Percentiles rank a stretch among this genome's conserved stretches.
Conservation (phyloP, 2,113 vertebrate species). For the Felis chaus region DNA sequence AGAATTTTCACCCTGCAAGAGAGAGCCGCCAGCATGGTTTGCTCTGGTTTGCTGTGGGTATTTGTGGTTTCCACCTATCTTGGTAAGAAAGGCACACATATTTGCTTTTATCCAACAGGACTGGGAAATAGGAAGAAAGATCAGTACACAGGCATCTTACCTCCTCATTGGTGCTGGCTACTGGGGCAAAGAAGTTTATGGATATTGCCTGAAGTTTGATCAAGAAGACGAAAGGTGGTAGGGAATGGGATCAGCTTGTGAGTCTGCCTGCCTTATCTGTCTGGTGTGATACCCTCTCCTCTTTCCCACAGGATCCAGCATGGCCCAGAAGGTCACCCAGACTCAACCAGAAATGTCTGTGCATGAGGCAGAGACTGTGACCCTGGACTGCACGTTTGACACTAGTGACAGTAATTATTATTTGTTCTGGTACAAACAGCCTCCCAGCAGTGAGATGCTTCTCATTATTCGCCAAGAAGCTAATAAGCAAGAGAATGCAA, state of each 20-base stretch:
- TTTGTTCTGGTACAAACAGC: conserved; percentile 71
- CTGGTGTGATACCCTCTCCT: not conserved
- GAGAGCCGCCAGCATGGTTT: not conserved
- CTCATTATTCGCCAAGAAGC: conserved; percentile 34
- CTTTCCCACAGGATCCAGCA: conserved; percentile 31
- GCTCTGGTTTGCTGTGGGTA: not conserved
- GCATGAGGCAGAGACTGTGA: not conserved
- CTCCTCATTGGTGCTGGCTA: not conserved
- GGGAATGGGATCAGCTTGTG: not conserved
- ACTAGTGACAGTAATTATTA: not conserved
- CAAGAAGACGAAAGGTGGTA: not conserved
- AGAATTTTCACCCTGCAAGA: not conserved
- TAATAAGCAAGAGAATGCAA: conserved; percentile 14
- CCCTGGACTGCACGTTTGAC: conserved; percentile 8
- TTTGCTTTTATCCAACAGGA: not conserved
- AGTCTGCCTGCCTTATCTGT: not conserved
- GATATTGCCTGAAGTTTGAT: not conserved
- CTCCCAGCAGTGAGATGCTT: not conserved
- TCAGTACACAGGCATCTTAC: not conserved
- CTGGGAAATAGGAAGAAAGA: not conserved
- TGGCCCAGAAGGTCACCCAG: conserved; percentile 60
- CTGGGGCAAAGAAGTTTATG: not conserved
- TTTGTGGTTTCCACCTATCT: not conserved
- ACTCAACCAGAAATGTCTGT: not conserved
- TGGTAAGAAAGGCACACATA: conserved; percentile 41